Base-by-base conservation (phyloP, 1,140 invertebrate genomes). In the Diprion similis region DNA sequence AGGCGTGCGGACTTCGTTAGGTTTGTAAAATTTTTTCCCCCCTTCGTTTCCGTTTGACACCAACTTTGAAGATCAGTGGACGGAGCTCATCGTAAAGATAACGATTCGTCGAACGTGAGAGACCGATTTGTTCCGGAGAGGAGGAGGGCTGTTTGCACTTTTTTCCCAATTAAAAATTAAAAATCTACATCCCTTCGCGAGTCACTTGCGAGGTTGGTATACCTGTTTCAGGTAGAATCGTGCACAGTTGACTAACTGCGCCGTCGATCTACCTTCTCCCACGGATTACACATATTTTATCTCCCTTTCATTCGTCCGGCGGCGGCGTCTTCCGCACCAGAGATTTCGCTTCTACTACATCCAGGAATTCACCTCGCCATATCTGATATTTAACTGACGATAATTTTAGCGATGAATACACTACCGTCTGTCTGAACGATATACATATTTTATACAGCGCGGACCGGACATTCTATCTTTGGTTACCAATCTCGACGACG, bases 81-180 rank as follows among this genome's bases (percentile, higher is more conserved):
- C 51, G 51, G 11, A 17, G 1, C 24, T 37, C 24, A 37, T 6
- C 24, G 24, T 37, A 1, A 37, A 37, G 51, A 59, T 59, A 15
- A 59, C n/a, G 51, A 59, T 9, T 59, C 9, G n/a, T 59, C 51
- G 51, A 59, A 59, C 51, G 4, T 13, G 51, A 17, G 51, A 17
- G 51, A 6, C 11, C 9, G 51, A 59, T 17, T 59, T 15, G 9
- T 17, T 4, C n/a, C 51, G 51, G 51, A 17, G 51, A 59, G 51
- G 51, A 59, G n/a, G 51, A 59, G 51, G 51, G 4, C 4, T 9
- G 51, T 9, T 4, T 13, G 76, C 80, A 78, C 77, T 77, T 85
- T 85, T 85, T 84, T 85, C 84, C 85, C 84, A 87, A 88, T 87
- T 88, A 86, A 88, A 88, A 87, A 87, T 86, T 86, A 86, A 87